Percentiles rank a stretch among this genome's conserved stretches.
Conservation (phyloP, 2,113 vertebrate genomes). For the Merops nubicus region DNA sequence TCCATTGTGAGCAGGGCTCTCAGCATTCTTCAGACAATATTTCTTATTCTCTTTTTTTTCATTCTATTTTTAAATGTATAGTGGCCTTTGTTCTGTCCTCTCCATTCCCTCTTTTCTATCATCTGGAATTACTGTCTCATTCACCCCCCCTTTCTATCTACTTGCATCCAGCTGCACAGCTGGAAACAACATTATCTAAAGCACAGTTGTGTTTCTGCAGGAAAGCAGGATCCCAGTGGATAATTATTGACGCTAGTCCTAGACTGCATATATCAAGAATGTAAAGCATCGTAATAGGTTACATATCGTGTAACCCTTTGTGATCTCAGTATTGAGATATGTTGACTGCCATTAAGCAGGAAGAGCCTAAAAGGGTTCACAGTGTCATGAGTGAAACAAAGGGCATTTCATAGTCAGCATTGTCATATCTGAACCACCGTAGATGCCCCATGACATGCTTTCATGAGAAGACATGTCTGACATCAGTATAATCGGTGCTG, state of each 20-base stretch:
- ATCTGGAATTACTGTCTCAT: slow-evolving; percentile 58
- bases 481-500: neutral
- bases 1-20: neutral
- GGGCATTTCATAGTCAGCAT: neutral
- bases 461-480: neutral
- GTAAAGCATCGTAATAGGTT: neutral
- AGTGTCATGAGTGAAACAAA: slow-evolving; percentile 10
- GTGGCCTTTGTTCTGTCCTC: slow-evolving; percentile 26
- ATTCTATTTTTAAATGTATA: slow-evolving; percentile 6
- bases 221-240: slow-evolving; percentile 42
- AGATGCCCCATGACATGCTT: neutral
- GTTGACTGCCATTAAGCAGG: neutral
- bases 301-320: slow-evolving; percentile 32
- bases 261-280: slow-evolving; percentile 9
- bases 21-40: neutral
- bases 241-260: slow-evolving; percentile 16
- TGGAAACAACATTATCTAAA: slow-evolving; percentile 64
- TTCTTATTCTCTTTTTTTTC: slow-evolving; percentile 17
- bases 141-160: slow-evolving; percentile 9
- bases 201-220: slow-evolving; percentile 45
- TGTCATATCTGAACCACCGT: neutral
- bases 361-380: neutral
- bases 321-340: neutral
- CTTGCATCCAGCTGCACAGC: slow-evolving; percentile 56
- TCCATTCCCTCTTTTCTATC: slow-evolving; percentile 35